These are phyloP conservation scores for Allygus modestus DNA, from an alignment of 2,888 invertebrate genomes.

Conservation along the genomic window DNA sequence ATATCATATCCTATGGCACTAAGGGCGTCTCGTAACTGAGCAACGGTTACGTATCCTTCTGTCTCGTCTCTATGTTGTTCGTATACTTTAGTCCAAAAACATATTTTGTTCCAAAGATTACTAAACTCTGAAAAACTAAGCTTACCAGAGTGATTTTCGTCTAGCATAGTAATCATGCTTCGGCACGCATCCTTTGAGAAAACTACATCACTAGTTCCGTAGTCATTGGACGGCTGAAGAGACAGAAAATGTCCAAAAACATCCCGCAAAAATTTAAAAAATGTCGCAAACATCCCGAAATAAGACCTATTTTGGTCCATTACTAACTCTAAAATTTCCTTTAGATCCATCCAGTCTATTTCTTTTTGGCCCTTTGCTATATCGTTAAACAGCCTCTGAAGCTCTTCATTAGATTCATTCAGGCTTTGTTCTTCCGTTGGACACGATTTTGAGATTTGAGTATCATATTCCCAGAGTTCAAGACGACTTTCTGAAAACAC, in stretches of 20 bases:
- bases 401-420: background rate
- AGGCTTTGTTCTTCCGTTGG: background rate
- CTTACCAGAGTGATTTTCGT: constrained; percentile 16
- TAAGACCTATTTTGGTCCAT: background rate
- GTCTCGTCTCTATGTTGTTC: background rate
- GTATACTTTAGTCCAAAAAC: constrained; percentile 2
- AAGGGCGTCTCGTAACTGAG: background rate
- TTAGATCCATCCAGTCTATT: background rate
- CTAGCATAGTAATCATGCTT: constrained; percentile 14
- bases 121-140: constrained; percentile 2
- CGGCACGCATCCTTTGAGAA: constrained; percentile 5
- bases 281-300: background rate
- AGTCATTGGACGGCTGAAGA: background rate
- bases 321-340: background rate
- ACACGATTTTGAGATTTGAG: background rate
- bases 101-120: background rate
- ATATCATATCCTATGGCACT: background rate
- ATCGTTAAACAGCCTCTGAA: background rate
- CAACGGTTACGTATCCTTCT: background rate
- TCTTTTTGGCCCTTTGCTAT: background rate
- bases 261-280: background rate
- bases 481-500: background rate
- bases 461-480: background rate
- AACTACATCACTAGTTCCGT: background rate
- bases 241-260: background rate